phyloP scores from a whole-genome alignment of 2,797 vertebrate genomes.

The Uromys caudimaculatus region DNA sequence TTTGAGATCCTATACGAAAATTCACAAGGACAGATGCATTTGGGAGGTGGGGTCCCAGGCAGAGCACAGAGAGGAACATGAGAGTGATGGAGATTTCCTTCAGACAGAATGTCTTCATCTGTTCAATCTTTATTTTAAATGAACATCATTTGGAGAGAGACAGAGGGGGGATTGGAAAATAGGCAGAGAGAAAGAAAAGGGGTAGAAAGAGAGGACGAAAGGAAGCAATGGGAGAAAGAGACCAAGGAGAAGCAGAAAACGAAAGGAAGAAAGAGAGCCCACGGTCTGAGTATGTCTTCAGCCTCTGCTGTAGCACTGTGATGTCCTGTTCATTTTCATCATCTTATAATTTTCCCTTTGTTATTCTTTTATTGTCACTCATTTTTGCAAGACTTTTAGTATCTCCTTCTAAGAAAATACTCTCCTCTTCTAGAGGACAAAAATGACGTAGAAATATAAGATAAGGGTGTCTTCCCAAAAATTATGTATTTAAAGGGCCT shows the following conservation, averaged over 20 bases:
- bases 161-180: background rate
- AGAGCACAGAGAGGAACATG: slow-evolving; percentile 69
- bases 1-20: slow-evolving; percentile 78
- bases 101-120: slow-evolving; percentile 68
- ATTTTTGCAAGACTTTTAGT: background rate
- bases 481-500: background rate
- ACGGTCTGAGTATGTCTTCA: slow-evolving; percentile 53
- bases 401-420: slow-evolving; percentile 22
- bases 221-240: background rate
- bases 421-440: background rate
- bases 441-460: background rate
- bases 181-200: background rate
- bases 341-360: background rate
- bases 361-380: background rate
- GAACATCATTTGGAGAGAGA: background rate
- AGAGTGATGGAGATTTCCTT: slow-evolving; percentile 62
- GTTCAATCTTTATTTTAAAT: slow-evolving; percentile 56
- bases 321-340: slow-evolving; percentile 50
- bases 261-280: background rate
- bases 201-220: rapidly evolving
- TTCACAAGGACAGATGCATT: slow-evolving; percentile 83
- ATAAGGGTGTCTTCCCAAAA: background rate
- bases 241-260: rapidly evolving
- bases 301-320: slow-evolving; percentile 68
- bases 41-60: slow-evolving; percentile 79